phyloP scores from a whole-genome alignment of 1,140 invertebrate genomes.

The Drosophila kanapiae region DNA sequence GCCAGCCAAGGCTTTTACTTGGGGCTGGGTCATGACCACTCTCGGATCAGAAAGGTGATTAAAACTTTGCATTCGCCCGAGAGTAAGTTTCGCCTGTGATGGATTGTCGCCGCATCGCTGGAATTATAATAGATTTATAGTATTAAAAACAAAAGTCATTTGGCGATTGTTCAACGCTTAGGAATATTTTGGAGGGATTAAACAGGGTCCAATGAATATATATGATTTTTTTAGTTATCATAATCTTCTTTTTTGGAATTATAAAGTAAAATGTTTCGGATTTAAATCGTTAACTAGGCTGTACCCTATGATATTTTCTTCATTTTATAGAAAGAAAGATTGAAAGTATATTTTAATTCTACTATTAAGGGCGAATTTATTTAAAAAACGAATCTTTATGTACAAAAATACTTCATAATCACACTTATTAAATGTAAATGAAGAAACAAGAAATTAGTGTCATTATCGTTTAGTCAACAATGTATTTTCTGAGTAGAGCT shows the following conservation, averaged over 20 bases:
- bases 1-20: constrained; percentile 36
- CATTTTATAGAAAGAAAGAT: no score
- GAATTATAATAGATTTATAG: constrained; percentile 4
- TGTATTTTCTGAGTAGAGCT: no score
- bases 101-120: constrained; percentile 7
- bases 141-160: constrained; percentile 6
- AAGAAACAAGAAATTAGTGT: neutral
- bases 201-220: neutral
- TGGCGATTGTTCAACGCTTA: neutral
- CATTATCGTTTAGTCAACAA: neutral
- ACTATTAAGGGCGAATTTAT: no score
- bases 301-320: no score
- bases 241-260: neutral
- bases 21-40: constrained; percentile 37
- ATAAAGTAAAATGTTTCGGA: neutral
- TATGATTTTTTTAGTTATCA: no score
- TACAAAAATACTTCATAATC: no score
- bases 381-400: no score
- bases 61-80: constrained; percentile 35
- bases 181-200: neutral
- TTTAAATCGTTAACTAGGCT: neutral
- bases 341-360: no score
- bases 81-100: constrained; percentile 3
- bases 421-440: neutral
- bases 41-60: constrained; percentile 46